Evolutionary conservation across 1,140 invertebrate genomes (phyloP), one percentile per base, ranked within the genome.

Genomic region (Magallana ariakensis): DNA sequence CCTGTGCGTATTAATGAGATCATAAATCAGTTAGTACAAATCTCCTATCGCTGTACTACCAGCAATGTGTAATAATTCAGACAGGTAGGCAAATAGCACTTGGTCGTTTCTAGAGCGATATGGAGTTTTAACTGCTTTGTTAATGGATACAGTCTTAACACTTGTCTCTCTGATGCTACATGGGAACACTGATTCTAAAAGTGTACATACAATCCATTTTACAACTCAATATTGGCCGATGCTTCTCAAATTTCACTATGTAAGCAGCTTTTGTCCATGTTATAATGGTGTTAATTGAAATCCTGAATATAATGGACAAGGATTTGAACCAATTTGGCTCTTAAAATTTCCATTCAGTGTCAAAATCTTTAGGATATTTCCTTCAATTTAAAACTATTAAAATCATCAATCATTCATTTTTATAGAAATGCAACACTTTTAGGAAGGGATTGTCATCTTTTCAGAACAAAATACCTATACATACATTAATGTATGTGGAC

Each of bases 1-100:
- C 66, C 66, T 75, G 66, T 75, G 22, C 26, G 22, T 19, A 75
- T 75, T 75, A 75, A 75, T 13, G 13, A 75, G 66, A 75, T 75
- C 66, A 75, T 75, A 75, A 33, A 75, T 75, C 66, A 75, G 22
- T 33, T 75, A 46, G 19, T 26, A 75, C 19, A 75, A 75, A 33
- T 75, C 66, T 26, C 66, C 22, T 26, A 75, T 75, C 66, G 15
- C 22, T 33, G 13, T 70, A 26, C 13, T 13, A 46, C 66, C 22
- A 26, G 33, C 11, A 75, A 26, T 19, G 66, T 75, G 66, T 33
- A 19, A 13, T 75, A 10, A 75, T 75, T 10, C 66, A 26, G 66
- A 22, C 66, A 75, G 10, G 66, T 33, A 75, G 22, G 66, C 26
- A 75, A 75, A 75, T 22, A 75, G 8, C 13, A 75, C 66, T 13